Base-by-base conservation (phyloP, 2,797 vertebrate species). In the Lutjanus campechanus region DNA sequence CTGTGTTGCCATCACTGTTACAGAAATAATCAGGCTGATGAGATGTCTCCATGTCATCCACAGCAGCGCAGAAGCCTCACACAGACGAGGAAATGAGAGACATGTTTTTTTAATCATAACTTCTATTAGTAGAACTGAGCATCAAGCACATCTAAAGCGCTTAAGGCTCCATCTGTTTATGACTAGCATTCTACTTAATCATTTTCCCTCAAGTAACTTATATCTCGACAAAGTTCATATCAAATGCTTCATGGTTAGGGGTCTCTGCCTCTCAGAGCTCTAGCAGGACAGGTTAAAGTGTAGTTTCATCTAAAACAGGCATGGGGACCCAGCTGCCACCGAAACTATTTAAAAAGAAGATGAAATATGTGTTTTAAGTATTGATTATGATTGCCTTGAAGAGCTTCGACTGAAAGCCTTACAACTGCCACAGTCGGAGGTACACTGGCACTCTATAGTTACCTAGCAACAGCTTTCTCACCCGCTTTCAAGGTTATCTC, bases 381-480 rank as follows among this genome's bases (percentile, higher is more conserved):
- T 79, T 70, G 73, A 90, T 85, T 29, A 69, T 78, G 7, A 2
- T 12, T 46, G 40, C 71, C 51, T 43, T 15, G 62, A 1, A 56
- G 58, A 75, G 58, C 75, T 55, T 58, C 49, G 17, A 66, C 85
- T 82, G 46, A 58, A 80, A 79, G 59, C 43, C 5, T 43, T 51
- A 61, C 71, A 79, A 55, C 58, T 36, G 50, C 65, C 74, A 73
- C 71, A 83, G 79, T 64, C 60, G 74, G 56, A 82, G 22, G 40
- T 80, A 46, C 66, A 69, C 69, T 4, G n/a, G 71, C 43, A 20
- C 72, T 69, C 40, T 22, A 53, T 81, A 8, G 91, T 94, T 91
- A 85, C 92, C 88, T 93, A 93, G 92, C 92, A 93, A 93, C 93
- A 72, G 73, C 77, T 84, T 88, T 73, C 86, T 85, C 88, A 80